phyloP scores from a whole-genome alignment of 1,140 invertebrate species.

The Drosophila yakuba region DNA sequence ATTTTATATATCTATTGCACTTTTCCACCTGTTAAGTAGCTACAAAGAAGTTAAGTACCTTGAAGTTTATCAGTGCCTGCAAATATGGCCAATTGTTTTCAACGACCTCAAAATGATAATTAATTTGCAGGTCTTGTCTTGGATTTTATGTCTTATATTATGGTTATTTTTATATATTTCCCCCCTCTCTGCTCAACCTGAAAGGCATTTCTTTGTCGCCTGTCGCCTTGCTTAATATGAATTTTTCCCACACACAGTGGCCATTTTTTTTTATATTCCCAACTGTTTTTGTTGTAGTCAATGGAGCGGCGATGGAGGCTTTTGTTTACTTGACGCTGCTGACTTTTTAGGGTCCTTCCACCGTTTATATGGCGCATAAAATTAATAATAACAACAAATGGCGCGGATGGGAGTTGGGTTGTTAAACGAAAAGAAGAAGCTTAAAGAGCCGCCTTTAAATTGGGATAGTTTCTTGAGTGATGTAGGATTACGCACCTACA shows the following conservation, averaged over 20 bases:
- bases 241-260: slow-evolving; percentile 25
- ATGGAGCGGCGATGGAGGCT: slow-evolving; percentile 27
- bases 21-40: no score
- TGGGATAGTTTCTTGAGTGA: background rate
- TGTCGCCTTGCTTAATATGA: slow-evolving; percentile 20
- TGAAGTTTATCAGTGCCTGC: background rate
- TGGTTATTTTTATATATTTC: background rate
- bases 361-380: slow-evolving; percentile 69
- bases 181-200: background rate
- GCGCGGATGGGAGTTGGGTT: background rate
- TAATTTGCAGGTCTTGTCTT: background rate
- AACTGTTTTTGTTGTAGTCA: slow-evolving; percentile 23
- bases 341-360: slow-evolving; percentile 62
- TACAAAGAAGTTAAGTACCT: no score
- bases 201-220: slow-evolving; percentile 12
- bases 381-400: slow-evolving; percentile 66
- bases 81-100: background rate
- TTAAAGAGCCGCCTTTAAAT: slow-evolving; percentile 36
- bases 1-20: no score
- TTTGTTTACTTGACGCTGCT: slow-evolving; percentile 69
- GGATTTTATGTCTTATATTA: background rate
- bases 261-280: slow-evolving; percentile 7
- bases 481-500: background rate
- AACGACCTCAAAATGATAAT: slow-evolving; percentile 1
- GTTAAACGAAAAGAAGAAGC: background rate